These are phyloP conservation scores for Onthophagus taurus DNA, from an alignment of 1,140 invertebrate genomes.

Conservation along the genomic window DNA sequence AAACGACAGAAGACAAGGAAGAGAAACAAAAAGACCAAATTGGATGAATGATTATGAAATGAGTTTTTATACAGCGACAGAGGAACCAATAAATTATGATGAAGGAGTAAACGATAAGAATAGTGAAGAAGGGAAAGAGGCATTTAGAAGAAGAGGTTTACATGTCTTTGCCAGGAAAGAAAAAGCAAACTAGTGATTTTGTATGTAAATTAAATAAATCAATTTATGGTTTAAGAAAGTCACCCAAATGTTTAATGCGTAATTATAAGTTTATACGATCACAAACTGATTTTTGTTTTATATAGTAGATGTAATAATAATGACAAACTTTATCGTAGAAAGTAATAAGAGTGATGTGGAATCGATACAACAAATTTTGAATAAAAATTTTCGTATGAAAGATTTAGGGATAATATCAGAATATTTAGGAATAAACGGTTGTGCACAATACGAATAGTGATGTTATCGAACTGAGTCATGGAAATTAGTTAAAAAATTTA, in stretches of 20 bases:
- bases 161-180: conserved; percentile 1
- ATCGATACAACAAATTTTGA: conserved; percentile 12
- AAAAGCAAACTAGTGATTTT: conserved; percentile 25
- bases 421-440: conserved; percentile 16
- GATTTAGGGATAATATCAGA: conserved; percentile 19
- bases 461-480: conserved; percentile 7
- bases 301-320: conserved; percentile 16
- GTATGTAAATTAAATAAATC: conserved; percentile 15
- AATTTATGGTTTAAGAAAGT: conserved; percentile 4
- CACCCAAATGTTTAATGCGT: conserved; percentile 14
- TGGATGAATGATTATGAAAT: conserved; percentile 14
- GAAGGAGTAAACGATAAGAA: conserved; percentile 4
- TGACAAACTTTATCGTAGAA: conserved; percentile 20
- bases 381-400: conserved; percentile 22
- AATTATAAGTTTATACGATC: conserved; percentile 18
- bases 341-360: conserved; percentile 17
- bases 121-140: conserved; percentile 10
- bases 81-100: conserved; percentile 3
- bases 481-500: conserved; percentile 12
- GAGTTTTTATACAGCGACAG: conserved; percentile 5
- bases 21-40: conserved; percentile 2
- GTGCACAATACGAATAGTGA: conserved; percentile 7
- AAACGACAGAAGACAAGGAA: conserved; percentile 3
- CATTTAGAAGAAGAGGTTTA: conserved; percentile 9
- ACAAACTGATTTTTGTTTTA: conserved; percentile 27